Evolutionary conservation across 2,888 invertebrate genomes (phyloP), one percentile per base, ranked within the genome.

Genomic region (Napeogenes inachia): DNA sequence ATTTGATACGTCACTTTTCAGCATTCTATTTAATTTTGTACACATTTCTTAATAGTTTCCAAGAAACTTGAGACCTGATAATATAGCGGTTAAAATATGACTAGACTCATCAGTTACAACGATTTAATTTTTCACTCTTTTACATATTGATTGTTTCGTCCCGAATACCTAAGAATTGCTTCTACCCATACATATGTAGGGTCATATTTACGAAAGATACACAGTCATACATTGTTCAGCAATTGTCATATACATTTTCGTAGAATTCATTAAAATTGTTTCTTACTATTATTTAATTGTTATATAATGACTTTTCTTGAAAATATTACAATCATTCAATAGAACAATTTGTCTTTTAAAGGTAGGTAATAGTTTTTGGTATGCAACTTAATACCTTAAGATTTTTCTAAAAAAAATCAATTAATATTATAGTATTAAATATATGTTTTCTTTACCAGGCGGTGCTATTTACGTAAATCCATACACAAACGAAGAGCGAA

Each of bases 401-500:
- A 10, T 42, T 6, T 42, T 42, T 10, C 3, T 42, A 1, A 12
- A 42, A 3, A 10, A 10, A 10, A 42, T 10, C 10, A 2, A 42
- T 10, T 10, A 8, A 42, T 42, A 42, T 10, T 42, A 3, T 42
- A 10, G 10, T 10, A 8, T 10, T 12, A 8, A 10, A 10, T 35
- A 6, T 46, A 21, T 1, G 21, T 42, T 60, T 12, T 8, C 59
- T 60, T 32, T 64, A 56, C 2, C 81, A 90, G 90, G 89, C 73
- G 84, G 85, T 75, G 81, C 82, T 56, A 78, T 69, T 67, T 85
- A 84, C 70, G 86, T 79, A 2, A 89, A 89, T 67, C 89, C 89
- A 2, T 86, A 83, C 77, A 73, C 78, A 10, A 83, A 77, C 68
- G 85, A 87, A 71, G 86, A 86, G 47, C 78, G 78, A 2, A 75